Evolutionary conservation across 2,113 vertebrate genomes (phyloP).

Genomic region (Anguilla japonica): DNA sequence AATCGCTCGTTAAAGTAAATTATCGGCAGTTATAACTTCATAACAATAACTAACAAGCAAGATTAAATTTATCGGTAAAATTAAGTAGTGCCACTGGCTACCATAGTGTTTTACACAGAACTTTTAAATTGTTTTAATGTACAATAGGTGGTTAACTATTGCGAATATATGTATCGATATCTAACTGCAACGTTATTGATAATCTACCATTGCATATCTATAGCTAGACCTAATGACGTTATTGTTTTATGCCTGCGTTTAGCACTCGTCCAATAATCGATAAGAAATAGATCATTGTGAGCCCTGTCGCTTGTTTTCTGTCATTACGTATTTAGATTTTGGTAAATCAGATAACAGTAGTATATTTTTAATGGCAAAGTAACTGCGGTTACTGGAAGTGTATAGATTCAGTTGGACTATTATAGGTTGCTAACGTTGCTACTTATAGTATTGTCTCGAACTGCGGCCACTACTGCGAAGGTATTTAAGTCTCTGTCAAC

Average conservation of each 20-base stretch:
- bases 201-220: background rate
- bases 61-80: background rate
- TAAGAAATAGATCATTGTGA: background rate
- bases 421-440: slow-evolving; percentile 12
- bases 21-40: background rate
- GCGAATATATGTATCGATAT: background rate
- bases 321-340: slow-evolving; percentile 55
- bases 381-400: background rate
- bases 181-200: background rate
- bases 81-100: background rate
- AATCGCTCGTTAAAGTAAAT: background rate
- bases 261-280: background rate
- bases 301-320: slow-evolving; percentile 29
- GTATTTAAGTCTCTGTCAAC: slow-evolving; percentile 35
- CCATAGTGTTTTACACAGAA: background rate
- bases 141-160: background rate
- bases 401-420: background rate
- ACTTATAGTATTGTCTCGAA: background rate
- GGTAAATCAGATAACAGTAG: slow-evolving; percentile 33
- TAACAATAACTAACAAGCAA: background rate
- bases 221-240: no score
- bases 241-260: background rate
- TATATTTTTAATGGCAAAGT: background rate
- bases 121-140: background rate
- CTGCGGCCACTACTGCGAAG: slow-evolving; percentile 47